phyloP scores from a whole-genome alignment of 2,797 vertebrate genomes.

The Enteromius mattozi region DNA sequence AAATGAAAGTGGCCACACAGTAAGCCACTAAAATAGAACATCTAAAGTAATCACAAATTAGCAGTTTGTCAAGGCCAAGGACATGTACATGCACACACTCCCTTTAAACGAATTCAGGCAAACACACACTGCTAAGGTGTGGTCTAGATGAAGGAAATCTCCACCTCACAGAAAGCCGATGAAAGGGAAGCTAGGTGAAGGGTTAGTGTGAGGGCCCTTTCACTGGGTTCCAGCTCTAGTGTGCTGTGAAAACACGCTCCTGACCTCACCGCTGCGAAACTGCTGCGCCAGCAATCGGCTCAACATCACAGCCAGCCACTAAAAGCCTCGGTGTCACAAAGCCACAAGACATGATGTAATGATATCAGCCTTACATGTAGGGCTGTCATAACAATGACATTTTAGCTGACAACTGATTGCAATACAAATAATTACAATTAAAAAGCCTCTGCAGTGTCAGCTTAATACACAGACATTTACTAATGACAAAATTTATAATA shows the following conservation, averaged over 20 bases:
- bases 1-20: conserved; percentile 8
- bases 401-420: background rate
- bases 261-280: conserved; percentile 41
- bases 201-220: conserved; percentile 31
- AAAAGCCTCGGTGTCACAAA: conserved; percentile 14
- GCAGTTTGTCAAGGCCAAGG: conserved; percentile 17
- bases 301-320: background rate
- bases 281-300: conserved; percentile 29
- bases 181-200: conserved; percentile 53
- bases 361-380: conserved; percentile 3
- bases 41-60: conserved; percentile 36
- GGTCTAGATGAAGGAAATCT: conserved; percentile 46
- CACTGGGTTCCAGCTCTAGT: conserved; percentile 33
- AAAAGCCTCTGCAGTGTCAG: background rate
- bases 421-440: background rate
- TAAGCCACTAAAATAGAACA: conserved; percentile 25
- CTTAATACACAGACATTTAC: background rate
- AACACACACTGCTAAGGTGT: conserved; percentile 46
- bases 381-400: background rate
- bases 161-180: conserved; percentile 43
- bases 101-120: conserved; percentile 1
- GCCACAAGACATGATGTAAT: background rate
- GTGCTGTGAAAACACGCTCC: conserved; percentile 48
- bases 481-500: background rate
- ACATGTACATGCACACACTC: conserved; percentile 21